Evolutionary conservation across 2,888 invertebrate species (phyloP), one percentile per base, ranked within the genome.

Genomic region (Lepidocyrtoides sp.): DNA sequence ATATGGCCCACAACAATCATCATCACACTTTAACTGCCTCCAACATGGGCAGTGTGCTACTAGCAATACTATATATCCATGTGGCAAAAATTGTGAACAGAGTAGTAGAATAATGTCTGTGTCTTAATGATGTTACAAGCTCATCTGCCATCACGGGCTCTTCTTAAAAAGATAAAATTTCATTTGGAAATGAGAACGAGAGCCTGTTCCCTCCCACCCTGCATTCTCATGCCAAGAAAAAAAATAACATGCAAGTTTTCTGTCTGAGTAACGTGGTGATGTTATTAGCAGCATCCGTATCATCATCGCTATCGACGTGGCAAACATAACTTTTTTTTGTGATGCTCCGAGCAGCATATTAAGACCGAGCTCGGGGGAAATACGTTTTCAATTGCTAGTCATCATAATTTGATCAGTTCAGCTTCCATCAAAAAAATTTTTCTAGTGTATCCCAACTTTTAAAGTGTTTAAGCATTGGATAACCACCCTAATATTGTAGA

Each of bases 151-250:
- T 51, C 77, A 32, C 26, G 26, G 20, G 0, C n/a, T 10, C 48
- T 23, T 75, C 2, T 77, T 77, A 23, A 77, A 77, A 51, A 77
- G 51, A 77, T 77, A 77, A 77, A 77, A 77, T 77, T 77, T 77
- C 77, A 77, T 77, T 77, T 10, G n/a, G 23, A 44, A 41, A 44
- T 23, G 17, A 72, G 20, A 36, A 4, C 41, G 17, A 12, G 20
- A 54, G 8, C 26, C 20, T 51, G 10, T 26, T 54, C 75, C n/a
- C 12, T 66, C 29, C 10, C 20, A 20, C 69, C 2, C 20, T 48
- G 7, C 77, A 23, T 8, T 20, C 41, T 41, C 20, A 29, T 29
- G 77, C 77, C 54, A 29, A 54, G 36, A 41, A 36, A 36, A n/a
- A 69, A 54, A 77, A 44, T 48, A 44, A 26, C 44, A 69, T 36